Evolutionary conservation across 2,888 invertebrate genomes (phyloP), one percentile per base, ranked within the genome.

Genomic region (Spialia ferax): DNA sequence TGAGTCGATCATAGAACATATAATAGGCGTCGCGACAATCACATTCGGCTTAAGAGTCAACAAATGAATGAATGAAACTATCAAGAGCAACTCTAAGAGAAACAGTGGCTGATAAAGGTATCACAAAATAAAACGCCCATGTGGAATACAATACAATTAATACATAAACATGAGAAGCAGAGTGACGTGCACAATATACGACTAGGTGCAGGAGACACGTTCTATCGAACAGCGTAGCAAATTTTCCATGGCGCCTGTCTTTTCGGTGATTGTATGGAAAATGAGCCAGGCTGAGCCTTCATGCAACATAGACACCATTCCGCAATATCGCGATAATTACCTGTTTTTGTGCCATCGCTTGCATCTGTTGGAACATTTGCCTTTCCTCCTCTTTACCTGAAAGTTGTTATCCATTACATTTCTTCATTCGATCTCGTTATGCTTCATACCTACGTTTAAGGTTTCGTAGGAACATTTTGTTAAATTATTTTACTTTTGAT

Each of bases 331-430:
- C 76, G 79, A 86, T 85, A 91, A 85, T 92, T 85, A 98, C 98
- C 98, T 98, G 98, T 95, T 98, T 98, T 93, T 98, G 98, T 85
- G 98, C 98, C 97, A 98, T 97, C 79, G 98, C 97, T 91, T 98
- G 98, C 97, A 98, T 98, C 95, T 98, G 98, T 94, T 98, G 98
- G 94, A 98, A 97, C 98, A 98, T 98, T 95, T 97, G 97, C 80
- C 98, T 95, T 94, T 98, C 98, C 94, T 98, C 98, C 94, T 98
- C 98, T 95, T 98, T 98, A 90, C 98, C 98, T 98, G 95, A 91
- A 90, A 92, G 75, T 78, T 75, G 73, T 82, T 77, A 56, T 68
- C 67, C 67, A 45, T 70, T 69, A 72, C 76, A 70, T 79, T 82
- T 79, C 80, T 63, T 64, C 64, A 55, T 69, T 54, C 59, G 42